Evolutionary conservation across 2,888 invertebrate genomes (phyloP), one percentile per base, ranked within the genome.

Genomic region (Sphaeridia pumilis): DNA sequence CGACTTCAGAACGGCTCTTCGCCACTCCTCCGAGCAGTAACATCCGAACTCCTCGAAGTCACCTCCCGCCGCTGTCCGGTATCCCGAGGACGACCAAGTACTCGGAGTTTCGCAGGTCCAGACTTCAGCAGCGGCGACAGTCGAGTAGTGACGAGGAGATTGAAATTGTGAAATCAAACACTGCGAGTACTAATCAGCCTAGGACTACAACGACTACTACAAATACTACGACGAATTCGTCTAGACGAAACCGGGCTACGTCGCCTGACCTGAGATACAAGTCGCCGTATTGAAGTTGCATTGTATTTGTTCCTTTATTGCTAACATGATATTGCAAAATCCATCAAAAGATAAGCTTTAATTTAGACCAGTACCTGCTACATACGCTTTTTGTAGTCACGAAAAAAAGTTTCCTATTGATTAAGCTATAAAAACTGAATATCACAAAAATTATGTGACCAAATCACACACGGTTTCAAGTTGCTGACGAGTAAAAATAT

Each of bases 81-180:
- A 56, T 58, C 21, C 63, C 60, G 20, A 55, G 44, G 36, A 63
- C 63, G 2, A 63, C 63, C 1, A 63, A 63, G 44, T 63, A 63
- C 48, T 56, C 63, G 2, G 63, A 63, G 20, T 63, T 58, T 43
- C 45, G 60, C 10, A 55, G 57, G 31, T 31, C 44, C 46, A 35
- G 58, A 27, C 28, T 54, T 7, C 20, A 47, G 5, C 38, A 53
- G 34, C 42, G 49, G 1, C 35, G 52, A 31, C 27, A 43, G 20
- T 59, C 58, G 1, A 58, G 57, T 17, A 59, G 59, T 38, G 62
- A 63, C 25, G 62, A 62, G 26, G 57, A 58, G 41, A 38, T 54
- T 41, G 58, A 57, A 7, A 21, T 41, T 12, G n/a, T 22, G 21
- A 17, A 45, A 2, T 26, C 25, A 7, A 10, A 25, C n/a, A n/a